Evolutionary conservation across 2,113 vertebrate genomes (phyloP), one percentile per base, ranked within the genome.

Genomic region (Sardina pilchardus): DNA sequence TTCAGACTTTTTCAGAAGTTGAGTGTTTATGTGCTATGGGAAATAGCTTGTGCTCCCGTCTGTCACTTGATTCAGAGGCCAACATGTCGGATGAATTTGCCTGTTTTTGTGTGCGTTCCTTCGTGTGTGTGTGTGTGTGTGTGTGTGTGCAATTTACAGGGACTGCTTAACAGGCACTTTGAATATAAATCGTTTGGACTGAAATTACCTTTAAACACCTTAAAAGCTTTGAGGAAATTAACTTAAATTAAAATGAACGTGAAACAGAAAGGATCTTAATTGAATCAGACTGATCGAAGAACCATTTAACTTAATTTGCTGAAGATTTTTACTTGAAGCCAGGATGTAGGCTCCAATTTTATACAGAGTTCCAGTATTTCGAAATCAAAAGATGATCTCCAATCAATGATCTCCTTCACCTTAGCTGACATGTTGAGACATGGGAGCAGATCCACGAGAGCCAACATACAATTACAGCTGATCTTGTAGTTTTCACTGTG

Each of bases 101-200:
- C 56, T 59, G 56, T 63, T 63, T 17, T 63, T n/a, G 56, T n/a
- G 1, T 63, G 56, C 21, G 6, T 63, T 6, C 5, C 6, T 8
- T n/a, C n/a, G 56, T 63, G 56, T 67, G 63, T 67, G 63, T 82
- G 59, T 84, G 78, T 82, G 53, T 83, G 53, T 56, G 16, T 56
- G 47, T 43, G 48, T 71, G 6, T 71, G 63, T 12, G 63, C 8
- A 16, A 34, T 3, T 30, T 7, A 34, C 7, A 34, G 56, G 24
- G 56, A n/a, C 56, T 7, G 56, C 24, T 63, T n/a, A 63, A 63
- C 56, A 63, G 56, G 24, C 56, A 26, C 16, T n/a, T 0, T 59
- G 56, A n/a, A 9, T 59, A 12, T 2, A 53, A 53, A 53, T 59
- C 21, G 0, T 7, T 17, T 3, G 16, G 50, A 4, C 50, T 53